Evolutionary conservation across 2,797 vertebrate genomes (phyloP), one percentile per base, ranked within the genome.

Genomic region (Sebastes paucispinis): DNA sequence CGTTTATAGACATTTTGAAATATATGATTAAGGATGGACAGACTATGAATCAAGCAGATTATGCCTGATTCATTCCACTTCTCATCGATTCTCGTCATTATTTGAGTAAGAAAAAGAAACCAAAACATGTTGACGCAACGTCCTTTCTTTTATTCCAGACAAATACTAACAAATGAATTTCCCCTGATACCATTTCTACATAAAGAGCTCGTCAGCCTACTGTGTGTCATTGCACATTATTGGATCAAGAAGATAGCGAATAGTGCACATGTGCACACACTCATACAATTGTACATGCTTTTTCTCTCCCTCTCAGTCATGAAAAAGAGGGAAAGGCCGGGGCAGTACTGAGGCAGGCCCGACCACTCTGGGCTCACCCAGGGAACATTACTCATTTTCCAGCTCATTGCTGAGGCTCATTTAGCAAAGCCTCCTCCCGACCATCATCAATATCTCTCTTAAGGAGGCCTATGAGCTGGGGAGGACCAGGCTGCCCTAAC

Each of bases 361-460:
- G 20, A 78, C 79, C 71, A 82, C 80, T 87, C 80, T 72, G 73
- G 77, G 67, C 82, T 92, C 86, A 80, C 83, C 66, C 76, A 67
- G 83, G 82, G 88, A 92, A 93, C 90, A 94, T 94, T 89, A 86
- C 66, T 94, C 89, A 94, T 94, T 91, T 94, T 92, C 87, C 91
- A 94, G 75, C 86, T 91, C 91, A 91, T 90, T 92, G 93, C 91
- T 88, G 88, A 84, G 88, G 87, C 91, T 95, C 92, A 94, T 94
- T 95, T 93, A 92, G 90, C 87, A 93, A 89, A 93, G 78, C 81
- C 87, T 92, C 87, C 82, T 88, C 79, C 81, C 66, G 25, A 91
- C 86, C 77, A 82, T 88, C 93, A 94, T 94, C 89, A 93, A 91
- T 93, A 94, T 93, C 81, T 87, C 83, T 87, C 78, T 89, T 93